Evolutionary conservation across 2,113 vertebrate genomes (phyloP).

Genomic region (Zeus faber): DNA sequence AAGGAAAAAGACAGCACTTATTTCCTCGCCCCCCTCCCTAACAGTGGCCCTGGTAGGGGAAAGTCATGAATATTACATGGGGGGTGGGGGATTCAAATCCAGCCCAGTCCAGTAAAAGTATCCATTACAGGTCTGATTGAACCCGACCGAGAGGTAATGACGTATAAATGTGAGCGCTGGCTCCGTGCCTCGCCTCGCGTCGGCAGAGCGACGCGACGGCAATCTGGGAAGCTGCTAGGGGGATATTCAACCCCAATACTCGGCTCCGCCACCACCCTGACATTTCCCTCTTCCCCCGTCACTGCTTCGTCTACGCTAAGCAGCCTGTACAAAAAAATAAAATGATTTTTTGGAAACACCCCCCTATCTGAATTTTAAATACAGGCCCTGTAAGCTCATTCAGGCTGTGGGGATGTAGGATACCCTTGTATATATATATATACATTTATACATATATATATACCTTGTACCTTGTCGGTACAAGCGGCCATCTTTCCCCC

Average conservation of each 20-base stretch:
- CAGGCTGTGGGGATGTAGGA: no score
- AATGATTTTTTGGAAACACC: conserved; percentile 16
- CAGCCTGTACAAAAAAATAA: conserved; percentile 11
- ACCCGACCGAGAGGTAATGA: conserved; percentile 12
- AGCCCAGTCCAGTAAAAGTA: neutral
- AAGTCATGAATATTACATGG: neutral
- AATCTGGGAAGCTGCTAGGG: neutral
- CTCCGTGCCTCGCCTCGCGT: conserved; percentile 10
- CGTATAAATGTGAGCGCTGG: conserved; percentile 29
- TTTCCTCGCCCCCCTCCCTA: no score
- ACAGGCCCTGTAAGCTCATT: no score
- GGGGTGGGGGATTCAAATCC: conserved; percentile 14
- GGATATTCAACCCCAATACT: conserved; percentile 39
- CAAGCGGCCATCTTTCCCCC: no score
- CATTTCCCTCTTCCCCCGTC: conserved; percentile 14
- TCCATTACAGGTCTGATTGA: conserved; percentile 11
- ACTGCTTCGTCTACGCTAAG: neutral
- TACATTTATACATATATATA: no score
- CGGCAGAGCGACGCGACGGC: conserved; percentile 10
- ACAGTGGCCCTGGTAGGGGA: neutral
- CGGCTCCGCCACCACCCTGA: conserved; percentile 12
- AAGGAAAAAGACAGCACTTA: no score
- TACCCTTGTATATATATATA: no score
- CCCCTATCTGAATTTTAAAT: conserved; percentile 24
- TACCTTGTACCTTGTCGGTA: no score